Evolutionary conservation across 1,140 invertebrate species (phyloP).

Genomic region (Leptinotarsa lineolata): DNA sequence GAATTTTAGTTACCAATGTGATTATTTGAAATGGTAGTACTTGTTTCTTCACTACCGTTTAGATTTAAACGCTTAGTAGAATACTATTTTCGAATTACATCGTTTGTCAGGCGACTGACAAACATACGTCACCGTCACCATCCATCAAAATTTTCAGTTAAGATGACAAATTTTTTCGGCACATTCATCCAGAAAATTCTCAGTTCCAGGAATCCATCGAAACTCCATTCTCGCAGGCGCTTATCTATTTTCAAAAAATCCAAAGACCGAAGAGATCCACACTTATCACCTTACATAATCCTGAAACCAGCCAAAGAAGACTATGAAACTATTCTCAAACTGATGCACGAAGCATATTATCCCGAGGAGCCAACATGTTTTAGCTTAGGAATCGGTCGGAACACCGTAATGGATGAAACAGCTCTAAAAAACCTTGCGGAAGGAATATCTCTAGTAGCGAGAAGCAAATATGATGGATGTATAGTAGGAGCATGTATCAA

Average conservation of each 20-base stretch:
- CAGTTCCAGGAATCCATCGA: neutral
- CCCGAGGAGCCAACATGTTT: slow-evolving; percentile 46
- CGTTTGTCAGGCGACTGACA: neutral
- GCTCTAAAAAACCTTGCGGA: slow-evolving; percentile 47
- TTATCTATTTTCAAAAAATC: neutral
- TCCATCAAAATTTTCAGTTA: slow-evolving; percentile 31
- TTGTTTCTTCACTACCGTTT: too few relatives aligned
- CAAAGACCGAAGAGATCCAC: slow-evolving; percentile 14
- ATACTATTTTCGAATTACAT: too few relatives aligned
- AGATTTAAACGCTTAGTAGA: too few relatives aligned
- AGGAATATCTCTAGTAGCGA: slow-evolving; percentile 53
- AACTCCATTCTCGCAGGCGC: neutral
- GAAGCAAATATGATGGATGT: slow-evolving; percentile 52
- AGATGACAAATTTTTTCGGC: slow-evolving; percentile 34
- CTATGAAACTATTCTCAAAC: slow-evolving; percentile 42
- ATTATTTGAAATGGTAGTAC: too few relatives aligned
- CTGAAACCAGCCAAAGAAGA: slow-evolving; percentile 41
- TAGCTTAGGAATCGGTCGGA: slow-evolving; percentile 13
- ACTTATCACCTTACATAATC: slow-evolving; percentile 42
- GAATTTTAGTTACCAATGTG: too few relatives aligned
- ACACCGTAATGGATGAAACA: slow-evolving; percentile 43
- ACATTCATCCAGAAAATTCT: slow-evolving; percentile 34
- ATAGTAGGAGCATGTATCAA: slow-evolving; percentile 58
- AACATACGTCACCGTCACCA: neutral
- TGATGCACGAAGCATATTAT: slow-evolving; percentile 49